Evolutionary conservation across 2,888 invertebrate species (phyloP), one percentile per base, ranked within the genome.

Genomic region (Allygus modestus): DNA sequence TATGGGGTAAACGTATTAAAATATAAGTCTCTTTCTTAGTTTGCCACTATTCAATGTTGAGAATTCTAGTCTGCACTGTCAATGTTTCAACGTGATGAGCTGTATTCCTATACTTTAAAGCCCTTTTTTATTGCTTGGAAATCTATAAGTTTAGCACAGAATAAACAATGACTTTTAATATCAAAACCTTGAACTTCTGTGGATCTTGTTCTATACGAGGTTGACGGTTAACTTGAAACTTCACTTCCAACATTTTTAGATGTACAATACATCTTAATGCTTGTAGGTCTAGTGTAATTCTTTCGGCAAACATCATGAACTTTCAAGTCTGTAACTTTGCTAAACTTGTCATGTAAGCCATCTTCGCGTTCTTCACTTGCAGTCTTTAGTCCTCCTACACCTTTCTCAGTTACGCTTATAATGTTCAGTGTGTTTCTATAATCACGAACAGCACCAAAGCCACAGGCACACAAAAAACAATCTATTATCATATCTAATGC

Each of bases 251-350:
- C 69, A 69, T 69, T 26, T 69, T 69, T 69, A 69, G 69, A 69
- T 69, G 31, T 69, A n/a, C n/a, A n/a, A 69, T 58, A 58, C 58
- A 20, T 58, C 20, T 58, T 58, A 58, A 23, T 58, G 69, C 69
- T 69, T 69, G 69, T 69, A 69, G 69, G 69, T 69, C 58, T 69
- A 15, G 69, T 69, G 31, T 69, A 69, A 31, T 69, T 33, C 69
- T 69, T 69, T 69, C 69, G 69, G 69, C 69, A 69, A 69, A 69
- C 69, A 69, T 69, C 69, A 69, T 69, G 69, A 69, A 69, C 69
- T 31, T 69, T 69, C 31, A 69, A 31, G 28, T 69, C 69, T 69
- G 69, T 69, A 69, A 69, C 31, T 69, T 31, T 69, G 31, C 69
- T 69, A 31, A 69, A 69, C 58, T 58, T 58, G 58, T 58, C 58